These are phyloP conservation scores for Sinocyclocheilus maitianheensis DNA, from an alignment of 2,113 vertebrate genomes.

Conservation along the genomic window DNA sequence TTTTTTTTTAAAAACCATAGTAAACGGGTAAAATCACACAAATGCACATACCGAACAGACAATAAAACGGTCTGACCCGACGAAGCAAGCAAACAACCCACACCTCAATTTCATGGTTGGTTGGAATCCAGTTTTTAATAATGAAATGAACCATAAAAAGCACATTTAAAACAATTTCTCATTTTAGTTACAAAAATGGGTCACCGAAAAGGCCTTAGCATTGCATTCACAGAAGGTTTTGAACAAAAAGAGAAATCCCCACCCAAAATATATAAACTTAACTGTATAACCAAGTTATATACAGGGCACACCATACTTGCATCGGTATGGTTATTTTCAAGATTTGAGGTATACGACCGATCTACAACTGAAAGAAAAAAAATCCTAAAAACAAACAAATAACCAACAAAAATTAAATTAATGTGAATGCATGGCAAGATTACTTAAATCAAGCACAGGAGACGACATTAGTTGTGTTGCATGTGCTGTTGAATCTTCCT, in stretches of 20 bases:
- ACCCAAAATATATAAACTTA: slow-evolving; percentile 87
- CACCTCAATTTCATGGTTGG: slow-evolving; percentile 82
- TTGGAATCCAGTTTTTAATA: slow-evolving; percentile 87
- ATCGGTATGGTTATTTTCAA: slow-evolving; percentile 76
- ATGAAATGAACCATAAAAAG: slow-evolving; percentile 83
- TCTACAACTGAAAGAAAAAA: slow-evolving; percentile 62
- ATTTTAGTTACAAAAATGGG: slow-evolving; percentile 77
- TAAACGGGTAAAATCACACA: neutral
- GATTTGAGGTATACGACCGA: slow-evolving; percentile 93
- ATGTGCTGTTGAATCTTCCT: slow-evolving; percentile 74
- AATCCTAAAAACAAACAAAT: slow-evolving; percentile 64
- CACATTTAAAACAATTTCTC: slow-evolving; percentile 80
- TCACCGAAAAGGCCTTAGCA: slow-evolving; percentile 75
- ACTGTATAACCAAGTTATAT: slow-evolving; percentile 88
- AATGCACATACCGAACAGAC: neutral
- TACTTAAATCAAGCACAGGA: slow-evolving; percentile 74
- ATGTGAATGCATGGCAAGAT: slow-evolving; percentile 72
- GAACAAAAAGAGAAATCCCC: slow-evolving; percentile 79
- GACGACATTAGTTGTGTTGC: slow-evolving; percentile 66
- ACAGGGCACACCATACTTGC: slow-evolving; percentile 86
- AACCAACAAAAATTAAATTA: slow-evolving; percentile 68
- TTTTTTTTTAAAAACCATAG: neutral
- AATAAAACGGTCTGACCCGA: neutral
- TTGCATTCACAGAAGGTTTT: slow-evolving; percentile 81
- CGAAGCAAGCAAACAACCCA: slow-evolving; percentile 72